Evolutionary conservation across 2,797 vertebrate genomes (phyloP), one percentile per base, ranked within the genome.

Genomic region (Smutsia gigantea): DNA sequence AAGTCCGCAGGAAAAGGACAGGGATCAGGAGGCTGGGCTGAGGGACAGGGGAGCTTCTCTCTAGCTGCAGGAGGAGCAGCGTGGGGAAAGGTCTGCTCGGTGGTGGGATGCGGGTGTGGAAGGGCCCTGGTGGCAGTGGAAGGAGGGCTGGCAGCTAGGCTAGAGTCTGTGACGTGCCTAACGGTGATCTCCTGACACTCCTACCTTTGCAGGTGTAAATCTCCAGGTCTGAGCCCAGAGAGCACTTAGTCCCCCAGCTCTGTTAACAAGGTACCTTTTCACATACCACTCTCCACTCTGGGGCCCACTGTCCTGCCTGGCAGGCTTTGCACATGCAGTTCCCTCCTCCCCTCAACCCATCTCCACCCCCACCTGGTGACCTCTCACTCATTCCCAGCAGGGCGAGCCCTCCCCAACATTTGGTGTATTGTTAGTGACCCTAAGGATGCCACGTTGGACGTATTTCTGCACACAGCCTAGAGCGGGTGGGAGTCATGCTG

Each of bases 161-260:
- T 29, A 2, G 34, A 27, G 53, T 34, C 46, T 55, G 49, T 5
- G 25, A n/a, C 2, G 4, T 15, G 42, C n/a, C 19, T 2, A 6
- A 7, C 42, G n/a, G 31, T 0, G 55, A 88, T 2, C 5, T 25
- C n/a, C 59, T 0, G 4, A 2, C 11, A 0, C 3, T 10, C 66
- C 8, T 1, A 3, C 0, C 0, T 11, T 3, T 63, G 10, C 11
- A 4, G 17, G 66, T 13, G 10, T 9, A 0, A n/a, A 14, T 29
- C 46, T 75, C 74, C 11, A 37, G 27, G 42, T 15, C 66, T 23
- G 9, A 31, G 14, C 29, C 37, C 0, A 0, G 27, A 29, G 4
- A 31, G 59, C 49, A 0, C 19, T 4, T 12, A 8, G 39, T 25
- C 7, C 0, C 0, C 10, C 6, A 49, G 14, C 72, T 86, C 18